Percentiles rank a stretch among this genome's conserved stretches.
phyloP scores from a whole-genome alignment of 2,888 invertebrate genomes.

The Aleiodes alternator region DNA sequence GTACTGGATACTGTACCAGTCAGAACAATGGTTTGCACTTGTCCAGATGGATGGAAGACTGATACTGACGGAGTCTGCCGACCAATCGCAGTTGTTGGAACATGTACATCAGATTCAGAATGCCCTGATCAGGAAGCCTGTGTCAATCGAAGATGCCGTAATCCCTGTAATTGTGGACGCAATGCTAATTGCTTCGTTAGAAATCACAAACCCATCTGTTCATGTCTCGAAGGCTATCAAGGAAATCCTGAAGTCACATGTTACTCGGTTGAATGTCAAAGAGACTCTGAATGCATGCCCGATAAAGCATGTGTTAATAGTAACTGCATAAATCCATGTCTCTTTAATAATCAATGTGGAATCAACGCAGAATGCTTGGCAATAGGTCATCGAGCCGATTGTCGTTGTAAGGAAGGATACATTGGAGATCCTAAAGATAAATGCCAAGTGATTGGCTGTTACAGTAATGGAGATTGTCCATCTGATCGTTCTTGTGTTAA shows the following conservation, averaged over 20 bases:
- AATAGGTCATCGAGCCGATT: conserved; percentile 84
- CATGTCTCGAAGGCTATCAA: conserved; percentile 88
- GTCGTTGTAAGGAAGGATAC: conserved; percentile 88
- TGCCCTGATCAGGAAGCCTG: conserved; percentile 89
- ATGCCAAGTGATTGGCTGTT: conserved; percentile 88
- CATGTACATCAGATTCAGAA: conserved; percentile 88
- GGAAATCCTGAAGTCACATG: conserved; percentile 92
- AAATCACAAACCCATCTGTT: conserved; percentile 91
- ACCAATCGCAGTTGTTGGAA: conserved; percentile 77
- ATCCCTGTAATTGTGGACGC: conserved; percentile 91
- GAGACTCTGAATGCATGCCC: conserved; percentile 89
- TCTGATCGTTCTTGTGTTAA: conserved; percentile 89
- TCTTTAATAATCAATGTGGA: conserved; percentile 85
- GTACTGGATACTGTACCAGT: conserved; percentile 91
- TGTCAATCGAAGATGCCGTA: conserved; percentile 89
- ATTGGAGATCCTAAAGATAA: conserved; percentile 84
- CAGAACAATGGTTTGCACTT: conserved; percentile 91
- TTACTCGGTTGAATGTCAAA: conserved; percentile 87
- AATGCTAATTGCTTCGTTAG: conserved; percentile 89
- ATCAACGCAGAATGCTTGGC: conserved; percentile 89
- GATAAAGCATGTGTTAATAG: conserved; percentile 90
- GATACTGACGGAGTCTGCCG: conserved; percentile 87
- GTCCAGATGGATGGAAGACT: conserved; percentile 90
- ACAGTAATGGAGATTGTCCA: conserved; percentile 92
- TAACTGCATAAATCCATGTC: conserved; percentile 91